phyloP scores from a whole-genome alignment of 2,113 vertebrate species.

The Craseonycteris thonglongyai region DNA sequence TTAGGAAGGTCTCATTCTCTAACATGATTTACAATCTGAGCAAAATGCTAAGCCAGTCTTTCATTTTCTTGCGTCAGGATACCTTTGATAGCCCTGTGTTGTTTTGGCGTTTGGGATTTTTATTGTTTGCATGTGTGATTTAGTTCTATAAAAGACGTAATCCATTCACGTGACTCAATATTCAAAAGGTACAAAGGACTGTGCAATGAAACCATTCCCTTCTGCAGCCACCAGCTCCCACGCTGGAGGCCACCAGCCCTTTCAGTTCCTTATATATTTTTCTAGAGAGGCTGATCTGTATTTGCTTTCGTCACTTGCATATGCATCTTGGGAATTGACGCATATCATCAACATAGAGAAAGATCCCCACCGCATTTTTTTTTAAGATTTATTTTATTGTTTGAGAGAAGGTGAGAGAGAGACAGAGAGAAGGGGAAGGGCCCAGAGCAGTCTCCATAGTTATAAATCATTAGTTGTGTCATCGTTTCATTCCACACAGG shows the following conservation, averaged over 20 bases:
- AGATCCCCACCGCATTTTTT: not conserved
- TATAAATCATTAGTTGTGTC: too few species aligned
- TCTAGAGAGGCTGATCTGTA: not conserved
- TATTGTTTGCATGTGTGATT: not conserved
- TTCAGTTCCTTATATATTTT: not conserved
- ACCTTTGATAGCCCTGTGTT: not conserved
- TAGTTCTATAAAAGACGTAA: not conserved
- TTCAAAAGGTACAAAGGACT: not conserved
- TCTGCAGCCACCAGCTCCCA: not conserved
- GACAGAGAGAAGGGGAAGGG: too few species aligned
- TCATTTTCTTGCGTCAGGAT: slow-evolving; percentile 24
- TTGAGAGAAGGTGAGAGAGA: too few species aligned
- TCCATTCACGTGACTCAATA: not conserved
- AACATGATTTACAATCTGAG: not conserved
- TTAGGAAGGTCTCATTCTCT: slow-evolving; percentile 27
- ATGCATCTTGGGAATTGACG: not conserved
- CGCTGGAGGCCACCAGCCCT: too few species aligned
- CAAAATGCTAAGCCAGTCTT: slow-evolving; percentile 31
- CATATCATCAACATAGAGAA: not conserved
- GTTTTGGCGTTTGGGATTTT: not conserved
- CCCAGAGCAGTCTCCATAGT: too few species aligned
- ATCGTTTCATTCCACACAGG: too few species aligned
- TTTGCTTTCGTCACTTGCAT: not conserved
- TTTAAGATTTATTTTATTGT: too few species aligned
- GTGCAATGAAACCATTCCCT: not conserved